These are phyloP conservation scores for Phylloscopus whistleri DNA, from an alignment of 2,113 vertebrate genomes.

Conservation along the genomic window DNA sequence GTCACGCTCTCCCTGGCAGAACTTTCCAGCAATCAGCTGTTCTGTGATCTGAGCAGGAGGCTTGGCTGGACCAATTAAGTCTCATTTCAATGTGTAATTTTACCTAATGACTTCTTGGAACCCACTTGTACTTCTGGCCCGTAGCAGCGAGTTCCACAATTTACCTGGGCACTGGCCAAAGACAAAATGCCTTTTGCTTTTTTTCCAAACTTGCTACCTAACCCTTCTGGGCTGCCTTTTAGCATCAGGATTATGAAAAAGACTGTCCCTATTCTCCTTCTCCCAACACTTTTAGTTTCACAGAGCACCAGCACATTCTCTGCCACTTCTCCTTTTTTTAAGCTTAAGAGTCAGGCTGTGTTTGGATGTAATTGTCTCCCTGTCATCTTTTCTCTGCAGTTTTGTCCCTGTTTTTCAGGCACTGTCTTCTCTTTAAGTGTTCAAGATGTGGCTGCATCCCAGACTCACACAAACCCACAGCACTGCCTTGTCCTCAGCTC, in stretches of 20 bases:
- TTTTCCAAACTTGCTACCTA: not conserved
- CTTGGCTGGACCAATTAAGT: conserved; percentile 13
- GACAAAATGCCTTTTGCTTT: not conserved
- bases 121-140: not conserved
- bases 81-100: conserved; percentile 28
- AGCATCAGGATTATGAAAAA: not conserved
- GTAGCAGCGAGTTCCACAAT: not conserved
- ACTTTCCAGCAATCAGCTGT: conserved; percentile 40
- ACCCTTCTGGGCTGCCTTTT: not conserved
- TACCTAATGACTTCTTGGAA: conserved; percentile 30
- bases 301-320: not conserved
- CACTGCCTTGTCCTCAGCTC: not conserved
- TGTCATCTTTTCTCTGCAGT: not conserved
- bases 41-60: conserved; percentile 26
- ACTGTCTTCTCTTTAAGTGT: not conserved
- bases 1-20: not conserved
- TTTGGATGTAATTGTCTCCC: not conserved
- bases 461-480: not conserved
- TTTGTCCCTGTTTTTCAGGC: not conserved
- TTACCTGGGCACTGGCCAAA: not conserved
- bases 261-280: not conserved
- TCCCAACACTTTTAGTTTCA: not conserved
- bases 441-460: not conserved
- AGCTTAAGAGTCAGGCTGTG: not conserved
- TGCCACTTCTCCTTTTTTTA: not conserved